Evolutionary conservation across 2,797 vertebrate genomes (phyloP), one percentile per base, ranked within the genome.

Genomic region (Acomys russatus): DNA sequence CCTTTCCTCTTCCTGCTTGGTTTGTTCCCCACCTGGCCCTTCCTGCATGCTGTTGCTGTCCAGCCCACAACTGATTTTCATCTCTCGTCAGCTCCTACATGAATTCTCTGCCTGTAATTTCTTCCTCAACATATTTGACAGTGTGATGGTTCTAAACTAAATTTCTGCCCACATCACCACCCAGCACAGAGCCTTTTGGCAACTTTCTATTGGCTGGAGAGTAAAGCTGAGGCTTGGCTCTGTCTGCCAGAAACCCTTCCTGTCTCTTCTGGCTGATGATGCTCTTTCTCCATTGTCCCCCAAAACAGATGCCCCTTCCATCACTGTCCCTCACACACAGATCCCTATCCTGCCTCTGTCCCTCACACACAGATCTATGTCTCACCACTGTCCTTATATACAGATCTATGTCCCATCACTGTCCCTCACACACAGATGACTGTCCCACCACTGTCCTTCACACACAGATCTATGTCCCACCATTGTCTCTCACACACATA

Each of bases 61-160:
- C 59, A 3, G 51, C 74, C 25, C 51, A n/a, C 78, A 30, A 61
- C 17, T 10, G 54, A 56, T 61, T 54, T 38, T 56, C 79, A 14
- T 78, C 64, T 70, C 71, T 70, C 56, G 8, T 92, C 85, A 33
- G 79, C 76, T 63, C 70, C 94, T 76, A 33, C 66, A 0, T 35
- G 61, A 64, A 68, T 78, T 94, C 64, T 85, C 51, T 54, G 28
- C 25, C 66, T 78, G 78, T 83, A 71, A 80, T 64, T 84, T 87
- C 87, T 61, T 86, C n/a, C 63, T 54, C 64, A 44, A n/a, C 3
- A 9, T 33, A 56, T 18, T 18, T 61, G 51, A 73, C 28, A 8
- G 12, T n/a, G 25, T 18, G 66, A 73, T 44, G 14, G 56, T 70
- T 77, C 49, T 38, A 70, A 92, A 88, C 33, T 68, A 96, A 80